Evolutionary conservation across 2,113 vertebrate genomes (phyloP), one percentile per base, ranked within the genome.

Genomic region (Terrapene triunguis): DNA sequence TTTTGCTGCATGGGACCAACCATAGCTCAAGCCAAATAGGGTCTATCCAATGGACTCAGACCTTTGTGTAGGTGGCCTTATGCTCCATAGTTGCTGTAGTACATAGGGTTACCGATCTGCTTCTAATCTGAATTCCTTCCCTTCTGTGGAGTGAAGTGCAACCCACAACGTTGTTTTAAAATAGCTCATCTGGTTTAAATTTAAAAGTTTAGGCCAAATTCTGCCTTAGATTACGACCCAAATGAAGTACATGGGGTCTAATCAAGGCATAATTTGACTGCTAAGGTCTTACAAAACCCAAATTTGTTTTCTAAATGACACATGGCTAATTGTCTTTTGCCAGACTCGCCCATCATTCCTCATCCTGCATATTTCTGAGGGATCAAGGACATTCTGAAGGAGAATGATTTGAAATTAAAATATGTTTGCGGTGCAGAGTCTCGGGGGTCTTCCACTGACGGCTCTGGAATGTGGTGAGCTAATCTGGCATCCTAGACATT

Each of bases 311-410:
- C 78, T 93, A 96, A 89, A 92, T 81, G 47, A 80, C 81, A 92
- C 0, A 16, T 0, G 6, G 88, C 94, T 88, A 84, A 95, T 59
- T 4, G 1, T 42, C 90, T 85, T 0, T 0, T 38, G 92, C 88
- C 85, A 91, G 74, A 74, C 57, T 62, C 53, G 57, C 8, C 25
- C 93, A 76, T 90, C 65, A 72, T 88, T 44, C 87, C 72, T 94
- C 78, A 78, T 32, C 74, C 89, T 87, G 1, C 24, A 78, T 48
- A 21, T 57, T 93, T 94, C 87, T 1, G 1, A 96, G 85, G 85
- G 32, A 32, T 82, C 89, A 94, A 97, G 95, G 95, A 90, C 92
- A 94, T 24, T 65, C 87, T 87, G 92, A 95, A 95, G 96, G 88
- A 92, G 81, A 95, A 93, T 57, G 93, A 95, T 86, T 16, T 48